Evolutionary conservation across 2,113 vertebrate species (phyloP).

Genomic region (Plecotus auritus): DNA sequence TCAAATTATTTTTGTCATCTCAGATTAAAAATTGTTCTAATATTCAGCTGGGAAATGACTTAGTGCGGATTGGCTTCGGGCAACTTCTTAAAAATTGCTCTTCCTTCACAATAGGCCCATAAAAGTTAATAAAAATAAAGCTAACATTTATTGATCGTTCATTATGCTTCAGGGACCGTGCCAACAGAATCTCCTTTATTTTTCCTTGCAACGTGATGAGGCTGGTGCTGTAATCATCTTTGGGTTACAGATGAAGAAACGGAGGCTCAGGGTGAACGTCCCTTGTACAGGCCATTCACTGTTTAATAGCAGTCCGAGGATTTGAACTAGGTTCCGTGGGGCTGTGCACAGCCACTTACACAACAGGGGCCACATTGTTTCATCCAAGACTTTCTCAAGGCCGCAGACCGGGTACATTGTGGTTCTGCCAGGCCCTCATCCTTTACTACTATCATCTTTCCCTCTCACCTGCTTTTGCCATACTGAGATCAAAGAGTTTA

Average conservation of each 20-base stretch:
- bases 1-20: slow-evolving; percentile 72
- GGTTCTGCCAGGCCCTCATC: not conserved
- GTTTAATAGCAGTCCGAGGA: not conserved
- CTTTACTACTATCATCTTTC: not conserved
- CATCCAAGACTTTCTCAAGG: not conserved
- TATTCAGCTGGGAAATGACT: slow-evolving; percentile 60
- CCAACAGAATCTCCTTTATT: not conserved
- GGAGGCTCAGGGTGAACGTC: not conserved
- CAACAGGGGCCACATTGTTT: no score
- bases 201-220: not conserved
- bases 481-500: not conserved
- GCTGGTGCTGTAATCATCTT: not conserved
- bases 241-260: not conserved
- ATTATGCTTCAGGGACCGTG: not conserved
- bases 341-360: not conserved
- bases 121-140: slow-evolving; percentile 25
- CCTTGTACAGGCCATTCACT: not conserved
- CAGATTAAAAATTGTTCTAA: slow-evolving; percentile 67
- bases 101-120: slow-evolving; percentile 2
- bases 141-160: slow-evolving; percentile 19
- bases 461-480: not conserved
- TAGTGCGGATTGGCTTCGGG: slow-evolving; percentile 32
- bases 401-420: not conserved
- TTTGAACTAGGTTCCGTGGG: not conserved
- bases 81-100: slow-evolving; percentile 51